Evolutionary conservation across 2,888 invertebrate genomes (phyloP).

Genomic region (Scaptomyza caliginosa): DNA sequence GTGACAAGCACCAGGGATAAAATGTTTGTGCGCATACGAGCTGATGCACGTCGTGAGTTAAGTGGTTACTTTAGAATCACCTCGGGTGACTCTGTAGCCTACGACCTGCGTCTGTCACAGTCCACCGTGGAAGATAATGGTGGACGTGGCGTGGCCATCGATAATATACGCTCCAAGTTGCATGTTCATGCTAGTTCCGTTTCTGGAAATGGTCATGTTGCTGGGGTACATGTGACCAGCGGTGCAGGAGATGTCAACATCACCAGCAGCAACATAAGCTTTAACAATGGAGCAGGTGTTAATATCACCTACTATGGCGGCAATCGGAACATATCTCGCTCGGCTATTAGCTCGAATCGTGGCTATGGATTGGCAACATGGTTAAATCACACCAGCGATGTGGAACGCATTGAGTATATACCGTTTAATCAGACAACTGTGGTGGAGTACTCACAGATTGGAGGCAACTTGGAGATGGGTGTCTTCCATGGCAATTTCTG

Average conservation of each 20-base stretch:
- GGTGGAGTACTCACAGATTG: constrained; percentile 93
- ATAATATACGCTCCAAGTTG: constrained; percentile 95
- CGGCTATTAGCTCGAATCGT: constrained; percentile 93
- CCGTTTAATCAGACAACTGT: constrained; percentile 93
- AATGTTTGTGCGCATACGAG: constrained; percentile 91
- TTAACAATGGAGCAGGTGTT: constrained; percentile 96
- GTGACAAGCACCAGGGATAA: constrained; percentile 92
- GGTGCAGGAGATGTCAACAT: constrained; percentile 98
- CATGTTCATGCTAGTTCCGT: constrained; percentile 93
- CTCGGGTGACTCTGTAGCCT: constrained; percentile 90
- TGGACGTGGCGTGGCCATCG: constrained; percentile 97
- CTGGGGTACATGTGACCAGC: constrained; percentile 94
- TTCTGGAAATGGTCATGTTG: constrained; percentile 94
- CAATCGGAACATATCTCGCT: constrained; percentile 94
- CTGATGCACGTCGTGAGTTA: constrained; percentile 89
- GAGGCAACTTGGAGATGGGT: constrained; percentile 94
- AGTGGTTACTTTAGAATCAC: constrained; percentile 91
- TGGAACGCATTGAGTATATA: constrained; percentile 88
- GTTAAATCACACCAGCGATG: constrained; percentile 91
- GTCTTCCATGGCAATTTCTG: constrained; percentile 97
- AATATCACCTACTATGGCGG: constrained; percentile 98
- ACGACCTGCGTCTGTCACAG: constrained; percentile 94
- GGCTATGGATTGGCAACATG: constrained; percentile 95
- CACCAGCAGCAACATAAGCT: constrained; percentile 94
- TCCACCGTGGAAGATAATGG: constrained; percentile 94